Percentiles rank a stretch among this genome's conserved stretches.
phyloP scores from a whole-genome alignment of 2,888 invertebrate genomes.

The Hedya salicella region DNA sequence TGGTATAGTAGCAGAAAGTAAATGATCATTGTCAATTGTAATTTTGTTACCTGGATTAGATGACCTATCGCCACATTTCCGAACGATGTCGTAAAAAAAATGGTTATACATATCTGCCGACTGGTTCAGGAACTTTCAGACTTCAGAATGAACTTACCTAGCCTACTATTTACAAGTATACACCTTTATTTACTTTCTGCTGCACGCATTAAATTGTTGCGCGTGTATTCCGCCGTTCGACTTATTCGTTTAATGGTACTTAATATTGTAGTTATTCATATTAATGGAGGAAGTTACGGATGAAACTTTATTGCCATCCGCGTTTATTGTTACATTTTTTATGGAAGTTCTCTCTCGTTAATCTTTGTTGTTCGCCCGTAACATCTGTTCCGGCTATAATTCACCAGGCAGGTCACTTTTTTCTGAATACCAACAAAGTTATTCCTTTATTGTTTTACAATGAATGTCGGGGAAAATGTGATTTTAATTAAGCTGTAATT shows the following conservation, averaged over 20 bases:
- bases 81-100: too few species aligned
- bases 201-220: too few species aligned
- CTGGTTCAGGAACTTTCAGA: too few species aligned
- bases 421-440: constrained; percentile 57
- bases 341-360: constrained; percentile 64
- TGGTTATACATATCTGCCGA: too few species aligned
- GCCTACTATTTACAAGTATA: too few species aligned
- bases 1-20: too few species aligned
- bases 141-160: too few species aligned
- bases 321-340: constrained; percentile 60
- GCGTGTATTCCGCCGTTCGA: constrained; percentile 1
- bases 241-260: constrained; percentile 19
- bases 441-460: constrained; percentile 48
- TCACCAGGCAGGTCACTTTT: constrained; percentile 62
- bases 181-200: too few species aligned
- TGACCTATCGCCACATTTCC: too few species aligned
- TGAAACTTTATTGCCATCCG: constrained; percentile 47
- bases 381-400: constrained; percentile 74
- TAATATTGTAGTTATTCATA: constrained; percentile 44
- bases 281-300: constrained; percentile 46
- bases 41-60: too few species aligned
- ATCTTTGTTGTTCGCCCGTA: constrained; percentile 69
- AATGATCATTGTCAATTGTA: too few species aligned
- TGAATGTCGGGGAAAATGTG: constrained; percentile 17
- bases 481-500: constrained; percentile 4